Evolutionary conservation across 2,797 vertebrate species (phyloP), one percentile per base, ranked within the genome.

Genomic region (Clangula hyemalis): DNA sequence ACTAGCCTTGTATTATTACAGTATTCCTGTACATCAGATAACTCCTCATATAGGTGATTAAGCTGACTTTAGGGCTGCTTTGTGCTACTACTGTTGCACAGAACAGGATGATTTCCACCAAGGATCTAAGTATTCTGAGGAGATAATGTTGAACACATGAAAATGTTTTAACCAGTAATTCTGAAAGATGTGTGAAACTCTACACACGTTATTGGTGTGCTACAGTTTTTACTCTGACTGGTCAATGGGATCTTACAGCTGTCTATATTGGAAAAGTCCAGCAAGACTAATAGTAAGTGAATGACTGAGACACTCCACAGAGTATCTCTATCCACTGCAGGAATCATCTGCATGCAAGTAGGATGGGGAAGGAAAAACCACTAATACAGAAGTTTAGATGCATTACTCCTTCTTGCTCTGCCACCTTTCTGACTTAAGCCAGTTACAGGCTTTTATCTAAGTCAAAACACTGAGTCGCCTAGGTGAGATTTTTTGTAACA

Each of bases 51-150:
- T 90, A 89, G 85, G 93, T 88, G 76, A 68, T 68, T 94, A 91
- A 96, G 39, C 87, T 96, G 95, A 92, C 73, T 95, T 94, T 82
- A 95, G 95, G 91, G 68, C 89, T 95, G 76, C 95, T 95, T 94
- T 96, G 64, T 93, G 64, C 71, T 88, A 68, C 68, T 90, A 18
- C 74, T 91, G 10, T 88, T 92, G 64, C 85, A 82, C 41, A 85
- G 85, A 95, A 91, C 64, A 77, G 84, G 78, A 89, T 87, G 81
- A 95, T 74, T 89, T 89, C 49, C 65, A 41, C 19, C 12, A 47
- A 64, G 85, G 85, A 88, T 91, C 79, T 73, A 94, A 93, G 91
- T 96, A 95, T 94, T 95, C 91, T 91, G 64, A 95, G 45, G 60
- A 81, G 68, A 91, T 94, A 96, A 94, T 91, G 56, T 91, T 74